Conservation (phyloP, 2,888 invertebrate genomes). For the Axea sp. region DNA sequence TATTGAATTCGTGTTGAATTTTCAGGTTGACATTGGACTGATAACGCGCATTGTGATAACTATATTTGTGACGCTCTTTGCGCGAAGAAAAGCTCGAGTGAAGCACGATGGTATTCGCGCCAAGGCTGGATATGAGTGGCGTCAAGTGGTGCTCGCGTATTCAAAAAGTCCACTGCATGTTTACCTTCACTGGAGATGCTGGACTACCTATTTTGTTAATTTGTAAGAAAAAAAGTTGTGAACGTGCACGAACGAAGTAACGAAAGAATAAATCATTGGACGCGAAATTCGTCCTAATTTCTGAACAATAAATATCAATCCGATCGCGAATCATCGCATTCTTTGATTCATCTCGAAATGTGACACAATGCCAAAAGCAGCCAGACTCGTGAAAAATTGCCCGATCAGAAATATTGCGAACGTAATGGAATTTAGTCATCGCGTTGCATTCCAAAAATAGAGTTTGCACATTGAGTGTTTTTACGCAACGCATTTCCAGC, state of each 20-base stretch:
- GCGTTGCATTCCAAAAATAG: conserved; percentile 55
- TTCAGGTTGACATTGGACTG: conserved; percentile 58
- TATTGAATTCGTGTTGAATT: conserved; percentile 37
- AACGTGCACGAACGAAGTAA: too few relatives aligned
- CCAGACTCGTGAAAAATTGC: conserved; percentile 2
- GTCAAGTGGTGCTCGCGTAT: conserved; percentile 54
- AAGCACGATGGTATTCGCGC: conserved; percentile 57
- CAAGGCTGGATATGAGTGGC: conserved; percentile 59
- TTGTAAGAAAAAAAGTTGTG: conserved; percentile 8
- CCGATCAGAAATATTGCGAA: conserved; percentile 18
- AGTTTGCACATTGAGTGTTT: conserved; percentile 16
- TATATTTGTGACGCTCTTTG: conserved; percentile 56
- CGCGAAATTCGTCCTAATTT: too few relatives aligned
- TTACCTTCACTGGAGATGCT: conserved; percentile 53
- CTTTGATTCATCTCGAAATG: not conserved
- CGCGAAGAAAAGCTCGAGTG: conserved; percentile 57
- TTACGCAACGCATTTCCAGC: conserved; percentile 41
- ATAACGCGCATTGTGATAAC: conserved; percentile 62
- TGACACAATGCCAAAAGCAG: not conserved
- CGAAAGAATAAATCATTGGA: too few relatives aligned
- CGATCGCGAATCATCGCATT: not conserved
- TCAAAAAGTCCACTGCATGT: conserved; percentile 56
- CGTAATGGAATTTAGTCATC: conserved; percentile 27
- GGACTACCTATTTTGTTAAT: conserved; percentile 53
- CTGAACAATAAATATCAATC: too few relatives aligned